phyloP scores from a whole-genome alignment of 2,113 vertebrate genomes.

The Synodontis membranacea region DNA sequence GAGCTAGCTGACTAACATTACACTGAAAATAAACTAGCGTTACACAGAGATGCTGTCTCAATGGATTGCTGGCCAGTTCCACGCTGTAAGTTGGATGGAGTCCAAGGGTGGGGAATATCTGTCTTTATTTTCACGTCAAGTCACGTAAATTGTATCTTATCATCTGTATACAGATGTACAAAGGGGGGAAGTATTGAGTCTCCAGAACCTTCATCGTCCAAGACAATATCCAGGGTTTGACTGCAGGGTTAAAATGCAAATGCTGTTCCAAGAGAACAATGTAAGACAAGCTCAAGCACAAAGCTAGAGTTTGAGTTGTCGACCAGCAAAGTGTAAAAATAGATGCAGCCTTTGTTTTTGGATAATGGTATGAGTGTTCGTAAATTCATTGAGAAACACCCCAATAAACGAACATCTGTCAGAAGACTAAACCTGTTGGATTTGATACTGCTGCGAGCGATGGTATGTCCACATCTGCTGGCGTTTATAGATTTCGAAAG shows the following conservation, averaged over 20 bases:
- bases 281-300: neutral
- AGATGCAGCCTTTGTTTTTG: neutral
- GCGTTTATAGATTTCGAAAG: neutral
- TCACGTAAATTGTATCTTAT: neutral
- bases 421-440: too few relatives aligned
- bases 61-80: neutral
- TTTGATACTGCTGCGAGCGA: too few relatives aligned
- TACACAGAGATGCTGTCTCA: neutral
- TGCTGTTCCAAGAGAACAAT: neutral
- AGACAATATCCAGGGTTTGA: neutral
- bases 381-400: neutral
- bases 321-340: neutral
- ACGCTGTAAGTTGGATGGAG: neutral
- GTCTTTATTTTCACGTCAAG: neutral
- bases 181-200: neutral
- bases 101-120: neutral
- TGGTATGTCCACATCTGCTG: neutral
- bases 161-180: neutral
- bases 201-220: neutral
- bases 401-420: neutral
- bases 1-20: too few relatives aligned
- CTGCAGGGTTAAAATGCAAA: conserved; percentile 5
- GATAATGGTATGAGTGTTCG: neutral
- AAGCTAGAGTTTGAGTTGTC: neutral
- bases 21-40: neutral